phyloP scores from a whole-genome alignment of 2,113 vertebrate genomes.

The rabbit (Oryctolagus cuniculus) region mOryCun1.1 NC_091445.1:49399001-49399500 shows the following conservation, averaged over 20 bases:
- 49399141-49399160: not conserved
- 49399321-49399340: not conserved
- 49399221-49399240: not conserved
- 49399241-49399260: not conserved
- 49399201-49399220: not conserved
- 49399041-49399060: not conserved
- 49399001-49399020: not conserved
- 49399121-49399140: not conserved
- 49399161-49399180: not conserved
- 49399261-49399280: not conserved
- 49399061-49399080: not conserved
- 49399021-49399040: not conserved
- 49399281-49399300: not conserved
- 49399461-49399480: not conserved
- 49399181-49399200: not conserved
- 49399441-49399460: not conserved
- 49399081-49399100: not conserved
- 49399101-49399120: not conserved
- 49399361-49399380: not conserved
- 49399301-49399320: not conserved
- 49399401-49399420: not conserved
- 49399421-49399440: not conserved
- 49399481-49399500: not conserved
- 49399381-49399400: not conserved
- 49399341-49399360: not conserved